Evolutionary conservation across 2,797 vertebrate species (phyloP), one percentile per base, ranked within the genome.

Genomic region (Sparidentex hasta): DNA sequence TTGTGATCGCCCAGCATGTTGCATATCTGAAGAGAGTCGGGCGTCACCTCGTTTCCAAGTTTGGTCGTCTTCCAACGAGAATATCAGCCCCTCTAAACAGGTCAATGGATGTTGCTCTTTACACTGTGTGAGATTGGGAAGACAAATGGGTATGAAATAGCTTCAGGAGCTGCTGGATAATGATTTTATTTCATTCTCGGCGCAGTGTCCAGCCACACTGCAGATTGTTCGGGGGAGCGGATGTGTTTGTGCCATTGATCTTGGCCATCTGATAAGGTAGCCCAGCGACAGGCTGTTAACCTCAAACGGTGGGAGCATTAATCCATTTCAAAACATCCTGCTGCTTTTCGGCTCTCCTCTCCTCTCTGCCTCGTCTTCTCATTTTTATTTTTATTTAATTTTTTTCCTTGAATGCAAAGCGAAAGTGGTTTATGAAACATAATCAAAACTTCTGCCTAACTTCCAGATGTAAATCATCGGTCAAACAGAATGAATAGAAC

Each of bases 251-350:
- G 78, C 82, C 90, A 95, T 94, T 91, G 93, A 94, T 96, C 90
- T 85, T 47, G 64, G 86, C 81, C 83, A 81, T 94, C 91, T 90
- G 92, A 95, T 95, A 94, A 95, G 90, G 84, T 84, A 74, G 86
- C 84, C 75, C 71, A 82, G 92, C 85, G 92, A 94, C 93, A 92
- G 91, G 84, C 93, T 93, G 93, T 95, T 95, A 95, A 94, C 94
- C 94, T 92, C 88, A 86, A 80, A 92, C 80, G 79, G 80, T 57
- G 77, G 82, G 87, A 82, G 85, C 90, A 91, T 95, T 91, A 92
- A 94, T 94, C 90, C 90, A 80, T 93, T 87, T 88, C 89, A 85
- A 84, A 89, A 75, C 87, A 69, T 86, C 78, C 84, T n/a, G 77
- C 70, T 88, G 87, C 79, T 82, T 82, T 77, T 80, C 59, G 51